These are phyloP conservation scores for Lepidocyrtoides sp. DNA, from an alignment of 2,888 invertebrate species.

Conservation along the genomic window DNA sequence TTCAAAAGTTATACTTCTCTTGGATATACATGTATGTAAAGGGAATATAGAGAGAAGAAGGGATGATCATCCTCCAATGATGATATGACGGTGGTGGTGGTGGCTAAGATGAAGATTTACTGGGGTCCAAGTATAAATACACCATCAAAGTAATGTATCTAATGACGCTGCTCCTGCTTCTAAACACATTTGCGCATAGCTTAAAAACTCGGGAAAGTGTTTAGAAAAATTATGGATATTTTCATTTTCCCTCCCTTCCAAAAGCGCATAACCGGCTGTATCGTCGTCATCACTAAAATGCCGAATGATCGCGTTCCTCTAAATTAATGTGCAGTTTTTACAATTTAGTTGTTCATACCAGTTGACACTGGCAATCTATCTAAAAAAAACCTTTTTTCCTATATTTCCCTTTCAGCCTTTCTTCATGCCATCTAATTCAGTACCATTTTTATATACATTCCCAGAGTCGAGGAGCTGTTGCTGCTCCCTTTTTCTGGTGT, in stretches of 20 bases:
- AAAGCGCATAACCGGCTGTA: not conserved
- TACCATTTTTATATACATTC: constrained; percentile 28
- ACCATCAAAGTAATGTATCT: constrained; percentile 23
- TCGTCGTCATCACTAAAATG: constrained; percentile 3
- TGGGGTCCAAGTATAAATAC: constrained; percentile 53
- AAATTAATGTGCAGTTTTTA: constrained; percentile 60
- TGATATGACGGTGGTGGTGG: not conserved
- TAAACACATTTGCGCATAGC: not conserved
- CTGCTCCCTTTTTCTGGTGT: constrained; percentile 49
- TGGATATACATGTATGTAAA: too few relatives aligned
- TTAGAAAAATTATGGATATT: constrained; percentile 51
- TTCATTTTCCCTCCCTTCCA: constrained; percentile 16
- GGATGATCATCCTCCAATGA: too few relatives aligned
- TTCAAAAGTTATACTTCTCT: too few relatives aligned
- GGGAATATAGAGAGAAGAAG: not conserved
- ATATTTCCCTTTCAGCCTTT: not conserved
- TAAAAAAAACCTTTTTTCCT: constrained; percentile 44
- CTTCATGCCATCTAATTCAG: not conserved
- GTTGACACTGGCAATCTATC: constrained; percentile 71
- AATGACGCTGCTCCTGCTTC: constrained; percentile 8
- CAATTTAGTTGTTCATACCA: constrained; percentile 53
- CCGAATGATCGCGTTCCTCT: constrained; percentile 41
- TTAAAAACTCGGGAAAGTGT: constrained; percentile 3
- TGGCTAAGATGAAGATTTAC: constrained; percentile 63
- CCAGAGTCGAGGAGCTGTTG: not conserved